Evolutionary conservation across 1,140 invertebrate genomes (phyloP), one percentile per base, ranked within the genome.

Genomic region (Holotrichia oblita): DNA sequence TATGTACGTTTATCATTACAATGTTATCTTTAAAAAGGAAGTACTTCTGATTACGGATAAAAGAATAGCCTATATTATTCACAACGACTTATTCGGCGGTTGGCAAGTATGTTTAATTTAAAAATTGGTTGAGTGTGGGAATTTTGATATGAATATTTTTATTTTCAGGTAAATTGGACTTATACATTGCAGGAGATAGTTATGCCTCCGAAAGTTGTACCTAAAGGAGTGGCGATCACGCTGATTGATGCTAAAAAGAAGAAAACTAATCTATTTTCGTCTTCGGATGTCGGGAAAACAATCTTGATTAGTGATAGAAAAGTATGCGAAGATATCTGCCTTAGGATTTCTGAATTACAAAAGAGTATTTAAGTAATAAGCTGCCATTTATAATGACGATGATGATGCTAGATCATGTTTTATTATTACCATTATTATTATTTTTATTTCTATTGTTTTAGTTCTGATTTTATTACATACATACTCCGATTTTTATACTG

Each of bases 41-140:
- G 93, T 95, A 40, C 87, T 99, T 14, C 86, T 99, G 75, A 91
- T 98, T 22, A 98, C 97, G 0, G 95, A 98, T 88, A 94, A 97
- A 88, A 91, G 95, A 82, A 88, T 97, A 44, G 88, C 94, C 0
- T 95, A 94, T 82, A 84, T 95, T n/a, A 91, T 91, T 82, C 91
- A 91, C 82, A 95, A 93, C 84, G 95, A 95, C 81, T 89, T 97
- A 24, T 95, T 96, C 83, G 95, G 95, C 17, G 92, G 93, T n/a
- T 95, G 93, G 93, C 92, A 93, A 87, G 90, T 91, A 80, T 69
- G 55, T 78, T 44, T 48, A 74, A 27, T 69, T 20, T 10, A n/a
- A n/a, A n/a, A n/a, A n/a, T n/a, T n/a, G n/a, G n/a, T n/a, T n/a
- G n/a, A n/a, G n/a, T n/a, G n/a, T n/a, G n/a, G n/a, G n/a, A n/a